phyloP scores from a whole-genome alignment of 2,888 invertebrate genomes.

The Brachylomia viminalis region DNA sequence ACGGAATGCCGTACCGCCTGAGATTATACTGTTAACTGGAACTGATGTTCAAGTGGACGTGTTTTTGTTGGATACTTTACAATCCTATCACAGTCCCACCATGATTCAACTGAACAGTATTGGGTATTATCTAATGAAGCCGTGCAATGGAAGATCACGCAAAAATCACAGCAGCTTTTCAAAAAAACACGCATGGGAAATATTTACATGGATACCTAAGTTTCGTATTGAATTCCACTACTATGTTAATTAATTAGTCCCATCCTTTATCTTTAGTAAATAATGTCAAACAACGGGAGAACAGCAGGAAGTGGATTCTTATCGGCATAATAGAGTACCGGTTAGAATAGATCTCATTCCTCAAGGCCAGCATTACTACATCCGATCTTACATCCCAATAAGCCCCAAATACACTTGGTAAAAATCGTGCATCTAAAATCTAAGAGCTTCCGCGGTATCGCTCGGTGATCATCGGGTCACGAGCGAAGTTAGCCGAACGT shows the following conservation, averaged over 20 bases:
- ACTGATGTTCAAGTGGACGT: neutral
- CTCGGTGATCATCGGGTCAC: slow-evolving; percentile 66
- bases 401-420: slow-evolving; percentile 49
- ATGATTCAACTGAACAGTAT: neutral
- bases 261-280: neutral
- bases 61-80: neutral
- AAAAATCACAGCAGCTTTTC: neutral
- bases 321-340: neutral
- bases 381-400: slow-evolving; percentile 31
- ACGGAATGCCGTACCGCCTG: neutral
- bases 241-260: neutral
- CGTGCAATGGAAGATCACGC: neutral
- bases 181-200: neutral
- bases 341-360: slow-evolving; percentile 23
- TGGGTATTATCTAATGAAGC: neutral
- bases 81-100: neutral
- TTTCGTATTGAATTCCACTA: neutral
- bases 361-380: slow-evolving; percentile 6
- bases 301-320: neutral
- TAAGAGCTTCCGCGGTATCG: slow-evolving; percentile 59
- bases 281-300: neutral
- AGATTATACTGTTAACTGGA: neutral
- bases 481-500: slow-evolving; percentile 63
- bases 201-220: neutral
- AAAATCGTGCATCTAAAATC: slow-evolving; percentile 76